Percentiles rank a stretch among this genome's conserved stretches.
Evolutionary conservation across 2,113 vertebrate species (phyloP).

Genomic region (Gallinago paraguaiae): DNA sequence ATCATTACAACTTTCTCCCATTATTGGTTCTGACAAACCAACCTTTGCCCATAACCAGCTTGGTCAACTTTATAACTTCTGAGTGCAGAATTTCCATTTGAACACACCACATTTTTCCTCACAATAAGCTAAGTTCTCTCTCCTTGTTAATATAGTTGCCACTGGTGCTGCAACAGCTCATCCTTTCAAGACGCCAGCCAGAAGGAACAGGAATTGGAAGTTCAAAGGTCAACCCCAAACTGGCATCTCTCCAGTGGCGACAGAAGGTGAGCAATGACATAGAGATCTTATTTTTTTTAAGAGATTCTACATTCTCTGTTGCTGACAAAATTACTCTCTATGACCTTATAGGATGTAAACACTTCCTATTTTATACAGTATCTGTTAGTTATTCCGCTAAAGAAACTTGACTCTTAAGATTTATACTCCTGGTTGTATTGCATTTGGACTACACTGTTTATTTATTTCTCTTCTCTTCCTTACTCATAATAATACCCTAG

Average conservation of each 20-base stretch:
- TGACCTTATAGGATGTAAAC: neutral
- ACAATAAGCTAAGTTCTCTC: constrained; percentile 28
- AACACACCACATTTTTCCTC: neutral
- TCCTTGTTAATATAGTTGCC: constrained; percentile 9
- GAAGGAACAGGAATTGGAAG: neutral
- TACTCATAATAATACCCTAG: constrained; percentile 47
- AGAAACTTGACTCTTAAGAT: neutral
- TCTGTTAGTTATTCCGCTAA: neutral
- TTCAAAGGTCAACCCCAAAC: constrained; percentile 37
- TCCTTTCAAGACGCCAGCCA: constrained; percentile 6
- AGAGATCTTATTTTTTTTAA: neutral
- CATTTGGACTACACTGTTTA: constrained; percentile 12
- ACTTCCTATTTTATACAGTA: neutral
- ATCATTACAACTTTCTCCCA: neutral
- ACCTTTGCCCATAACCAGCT: neutral
- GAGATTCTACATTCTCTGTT: neutral
- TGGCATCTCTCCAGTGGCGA: neutral
- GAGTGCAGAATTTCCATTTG: constrained; percentile 28
- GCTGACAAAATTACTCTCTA: neutral
- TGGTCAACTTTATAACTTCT: neutral
- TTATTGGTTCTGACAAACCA: neutral
- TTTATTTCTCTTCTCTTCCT: constrained; percentile 50
- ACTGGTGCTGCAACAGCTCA: constrained; percentile 7
- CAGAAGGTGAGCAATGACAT: neutral
- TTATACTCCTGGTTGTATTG: neutral